Conservation (phyloP, 2,888 invertebrate species). For the Esperia sulphurella region DNA sequence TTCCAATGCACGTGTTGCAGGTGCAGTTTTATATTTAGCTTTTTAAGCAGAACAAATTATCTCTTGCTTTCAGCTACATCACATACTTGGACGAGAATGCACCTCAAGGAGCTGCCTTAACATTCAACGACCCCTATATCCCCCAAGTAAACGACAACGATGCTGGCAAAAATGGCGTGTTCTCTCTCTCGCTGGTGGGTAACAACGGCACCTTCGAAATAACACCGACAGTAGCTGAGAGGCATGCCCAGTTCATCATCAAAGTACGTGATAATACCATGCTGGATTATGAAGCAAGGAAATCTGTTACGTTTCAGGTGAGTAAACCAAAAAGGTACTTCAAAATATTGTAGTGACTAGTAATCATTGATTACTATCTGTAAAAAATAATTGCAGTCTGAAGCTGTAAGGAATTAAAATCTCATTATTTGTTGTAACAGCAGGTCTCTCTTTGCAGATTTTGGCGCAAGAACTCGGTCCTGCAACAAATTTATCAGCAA, state of each 20-base stretch:
- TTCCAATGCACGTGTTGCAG: too few species aligned
- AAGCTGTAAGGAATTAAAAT: too few species aligned
- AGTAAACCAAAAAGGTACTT: not conserved
- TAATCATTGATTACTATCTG: too few species aligned
- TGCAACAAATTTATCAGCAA: constrained; percentile 85
- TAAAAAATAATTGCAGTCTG: too few species aligned
- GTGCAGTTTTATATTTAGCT: too few species aligned
- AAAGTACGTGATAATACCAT: constrained; percentile 89
- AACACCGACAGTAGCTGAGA: constrained; percentile 89
- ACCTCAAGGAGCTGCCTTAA: constrained; percentile 87
- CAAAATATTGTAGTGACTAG: not conserved
- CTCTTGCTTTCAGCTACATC: constrained; percentile 80
- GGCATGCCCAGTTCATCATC: constrained; percentile 88
- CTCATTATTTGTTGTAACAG: too few species aligned
- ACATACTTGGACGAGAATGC: constrained; percentile 89
- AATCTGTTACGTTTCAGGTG: constrained; percentile 87
- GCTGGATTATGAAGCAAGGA: constrained; percentile 91
- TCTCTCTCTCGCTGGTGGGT: constrained; percentile 86
- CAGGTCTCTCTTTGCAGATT: constrained; percentile 77
- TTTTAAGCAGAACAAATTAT: not conserved
- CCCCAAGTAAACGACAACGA: constrained; percentile 88
- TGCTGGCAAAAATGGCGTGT: constrained; percentile 90
- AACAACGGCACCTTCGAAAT: constrained; percentile 95
- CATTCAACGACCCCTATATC: constrained; percentile 85
- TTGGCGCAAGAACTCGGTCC: constrained; percentile 90